A percentile compares a stretch with the other conserved stretches of the same genome.
These are phyloP conservation scores for Meta bourneti DNA, from an alignment of 2,888 invertebrate species.

Conservation along the genomic window DNA sequence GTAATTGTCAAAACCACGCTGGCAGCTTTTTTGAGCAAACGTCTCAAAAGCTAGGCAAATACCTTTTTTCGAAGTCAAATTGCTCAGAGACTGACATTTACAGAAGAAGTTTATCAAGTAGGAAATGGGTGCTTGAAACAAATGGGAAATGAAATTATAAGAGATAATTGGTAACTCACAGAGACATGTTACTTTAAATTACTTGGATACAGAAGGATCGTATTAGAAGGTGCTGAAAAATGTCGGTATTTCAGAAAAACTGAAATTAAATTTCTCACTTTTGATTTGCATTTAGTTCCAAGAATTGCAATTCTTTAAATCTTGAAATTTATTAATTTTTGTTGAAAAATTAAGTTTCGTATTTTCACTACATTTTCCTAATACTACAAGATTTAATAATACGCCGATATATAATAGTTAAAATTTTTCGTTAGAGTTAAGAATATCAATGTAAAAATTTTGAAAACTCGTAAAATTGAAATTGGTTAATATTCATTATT, in stretches of 20 bases:
- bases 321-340: neutral
- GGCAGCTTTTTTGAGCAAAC: neutral
- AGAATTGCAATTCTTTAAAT: neutral
- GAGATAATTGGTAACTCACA: neutral
- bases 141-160: neutral
- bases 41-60: neutral
- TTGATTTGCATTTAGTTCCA: neutral
- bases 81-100: neutral
- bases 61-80: too few relatives aligned
- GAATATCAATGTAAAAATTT: too few relatives aligned
- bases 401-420: too few relatives aligned
- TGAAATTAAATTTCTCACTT: neutral
- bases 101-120: neutral
- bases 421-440: too few relatives aligned
- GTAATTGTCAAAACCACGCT: constrained; percentile 26
- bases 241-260: neutral
- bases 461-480: too few relatives aligned
- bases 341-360: neutral
- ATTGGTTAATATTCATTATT: too few relatives aligned
- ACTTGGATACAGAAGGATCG: neutral
- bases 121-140: neutral
- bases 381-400: too few relatives aligned
- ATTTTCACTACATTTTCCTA: neutral
- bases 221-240: neutral
- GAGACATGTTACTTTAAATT: neutral